Percentiles rank a stretch among this genome's conserved stretches.
Evolutionary conservation across 2,888 invertebrate species (phyloP).

Genomic region (Erynnis tages): DNA sequence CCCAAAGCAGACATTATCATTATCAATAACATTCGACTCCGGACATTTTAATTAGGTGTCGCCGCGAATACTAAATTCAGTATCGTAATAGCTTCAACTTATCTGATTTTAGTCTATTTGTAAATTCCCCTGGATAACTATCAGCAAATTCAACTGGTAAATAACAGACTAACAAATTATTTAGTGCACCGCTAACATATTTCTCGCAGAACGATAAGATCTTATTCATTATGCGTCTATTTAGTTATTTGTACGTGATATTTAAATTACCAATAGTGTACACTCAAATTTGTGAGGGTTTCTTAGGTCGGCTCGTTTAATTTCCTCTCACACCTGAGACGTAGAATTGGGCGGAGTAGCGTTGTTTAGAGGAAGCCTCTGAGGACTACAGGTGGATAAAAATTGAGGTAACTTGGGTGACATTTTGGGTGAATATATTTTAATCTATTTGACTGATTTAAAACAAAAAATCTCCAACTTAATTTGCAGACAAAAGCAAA

Average conservation of each 20-base stretch:
- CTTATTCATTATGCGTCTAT: too few species aligned
- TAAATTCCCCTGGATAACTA: constrained; percentile 18
- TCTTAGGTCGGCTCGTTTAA: background rate
- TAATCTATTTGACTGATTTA: too few species aligned
- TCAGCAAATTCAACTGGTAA: constrained; percentile 2
- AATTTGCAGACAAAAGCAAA: too few species aligned
- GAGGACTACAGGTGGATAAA: too few species aligned
- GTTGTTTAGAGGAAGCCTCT: too few species aligned
- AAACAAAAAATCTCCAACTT: too few species aligned
- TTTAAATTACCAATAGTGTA: background rate
- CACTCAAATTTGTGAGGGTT: background rate
- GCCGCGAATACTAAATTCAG: constrained; percentile 6
- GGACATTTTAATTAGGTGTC: constrained; percentile 22
- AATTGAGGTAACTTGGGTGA: too few species aligned
- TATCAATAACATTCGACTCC: background rate
- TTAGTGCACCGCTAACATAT: constrained; percentile 7
- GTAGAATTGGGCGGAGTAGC: too few species aligned
- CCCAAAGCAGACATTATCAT: background rate
- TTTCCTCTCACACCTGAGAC: too few species aligned
- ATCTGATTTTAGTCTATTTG: constrained; percentile 22
- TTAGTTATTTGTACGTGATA: too few species aligned
- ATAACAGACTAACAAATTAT: constrained; percentile 16
- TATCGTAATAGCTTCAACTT: constrained; percentile 17
- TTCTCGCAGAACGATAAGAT: constrained; percentile 17
- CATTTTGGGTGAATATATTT: too few species aligned